Base-by-base conservation (phyloP, 2,113 vertebrate species). In the Gobiocypris rarus region DNA sequence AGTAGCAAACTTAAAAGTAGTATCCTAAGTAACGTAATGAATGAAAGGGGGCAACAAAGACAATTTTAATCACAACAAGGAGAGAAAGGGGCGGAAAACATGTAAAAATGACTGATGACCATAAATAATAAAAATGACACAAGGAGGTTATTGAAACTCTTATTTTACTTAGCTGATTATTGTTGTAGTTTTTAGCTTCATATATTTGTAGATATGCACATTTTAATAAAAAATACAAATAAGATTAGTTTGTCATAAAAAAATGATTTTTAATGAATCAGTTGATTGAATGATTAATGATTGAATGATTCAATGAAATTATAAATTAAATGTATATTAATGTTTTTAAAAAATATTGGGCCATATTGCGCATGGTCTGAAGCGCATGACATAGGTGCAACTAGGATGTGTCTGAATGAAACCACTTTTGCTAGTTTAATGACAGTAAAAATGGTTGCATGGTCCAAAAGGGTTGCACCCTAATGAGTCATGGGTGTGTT, bases 151-250 rank as follows among this genome's bases (percentile, higher is more conserved):
- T 28, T 3, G 14, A 67, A 38, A 67, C 31, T 67, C 28, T 34
- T 34, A 34, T 17, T 19, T 67, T 67, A 67, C n/a, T n/a, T n/a
- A n/a, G n/a, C 34, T 34, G 63, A 67, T 67, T 65, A 67, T 67
- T 65, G n/a, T n/a, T n/a, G n/a, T n/a, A n/a, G 59, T 28, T 63
- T 31, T 31, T 31, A 31, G 28, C 26, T 28, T 63, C 11, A 63
- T 63, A n/a, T 5, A 41, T 41, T 11, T n/a, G 1, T 11, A 41
- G 34, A 38, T 31, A 38, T 19, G 65, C 65, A 22, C 2, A 38
- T 69, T 67, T 10, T 1, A 38, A 69, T 13, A 13, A 41, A 69
- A 1, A 19, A 69, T 10, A 38, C 34, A 38, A 69, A 38, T 67
- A 22, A 38, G 65, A 69, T 69, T 10, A 10, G 65, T 38, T 38